These are phyloP conservation scores for Orthosia incerta DNA, from an alignment of 2,888 invertebrate species.

Conservation along the genomic window DNA sequence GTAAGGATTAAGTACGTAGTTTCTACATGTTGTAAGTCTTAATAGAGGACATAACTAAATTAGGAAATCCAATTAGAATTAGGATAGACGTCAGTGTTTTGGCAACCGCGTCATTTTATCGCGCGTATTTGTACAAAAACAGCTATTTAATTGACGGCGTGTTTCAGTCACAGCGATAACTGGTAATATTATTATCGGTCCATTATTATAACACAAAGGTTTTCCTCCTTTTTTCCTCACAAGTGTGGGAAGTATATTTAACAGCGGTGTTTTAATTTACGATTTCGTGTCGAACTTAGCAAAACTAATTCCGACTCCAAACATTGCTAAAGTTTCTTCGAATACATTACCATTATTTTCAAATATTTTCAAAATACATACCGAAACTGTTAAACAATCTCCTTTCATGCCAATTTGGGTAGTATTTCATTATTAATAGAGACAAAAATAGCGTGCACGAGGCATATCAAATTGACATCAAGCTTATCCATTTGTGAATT, in stretches of 20 bases:
- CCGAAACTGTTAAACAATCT: conserved; percentile 5
- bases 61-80: conserved; percentile 41
- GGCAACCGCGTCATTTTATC: conserved; percentile 45
- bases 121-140: conserved; percentile 38
- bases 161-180: conserved; percentile 7
- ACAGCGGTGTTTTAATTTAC: neutral
- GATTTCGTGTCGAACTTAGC: neutral
- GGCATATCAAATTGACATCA: conserved; percentile 36
- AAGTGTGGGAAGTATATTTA: conserved; percentile 4
- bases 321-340: conserved; percentile 52
- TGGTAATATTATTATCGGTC: conserved; percentile 13
- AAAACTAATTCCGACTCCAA: conserved; percentile 39
- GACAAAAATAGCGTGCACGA: conserved; percentile 48
- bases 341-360: conserved; percentile 53
- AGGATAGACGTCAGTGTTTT: conserved; percentile 48
- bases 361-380: conserved; percentile 24
- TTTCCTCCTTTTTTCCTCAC: conserved; percentile 19
- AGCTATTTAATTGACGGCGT: conserved; percentile 19
- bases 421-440: conserved; percentile 30
- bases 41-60: conserved; percentile 32
- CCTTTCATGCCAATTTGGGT: conserved; percentile 9
- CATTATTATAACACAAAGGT: conserved; percentile 32
- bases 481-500: conserved; percentile 48
- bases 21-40: conserved; percentile 9
- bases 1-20: neutral